Percentiles rank a stretch among this genome's conserved stretches.
Evolutionary conservation across 2,888 invertebrate genomes (phyloP).

Genomic region (Diplazon laetatorius): DNA sequence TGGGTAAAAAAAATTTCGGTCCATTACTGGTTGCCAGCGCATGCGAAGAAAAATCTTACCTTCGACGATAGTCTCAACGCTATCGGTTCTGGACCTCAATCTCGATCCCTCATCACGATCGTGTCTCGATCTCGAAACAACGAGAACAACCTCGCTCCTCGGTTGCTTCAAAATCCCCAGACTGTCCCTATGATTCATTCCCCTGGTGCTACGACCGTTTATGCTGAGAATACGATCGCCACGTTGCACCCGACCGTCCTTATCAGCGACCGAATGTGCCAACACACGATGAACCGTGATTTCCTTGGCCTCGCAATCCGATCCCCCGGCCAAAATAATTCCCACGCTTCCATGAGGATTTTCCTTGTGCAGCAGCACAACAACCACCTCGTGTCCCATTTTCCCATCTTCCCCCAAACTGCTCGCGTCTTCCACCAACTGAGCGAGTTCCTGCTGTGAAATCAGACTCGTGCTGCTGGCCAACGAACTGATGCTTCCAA

Average conservation of each 20-base stretch:
- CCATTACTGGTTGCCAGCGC: too few species aligned
- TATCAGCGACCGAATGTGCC: slow-evolving; percentile 92
- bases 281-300: slow-evolving; percentile 95
- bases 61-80: slow-evolving; percentile 80
- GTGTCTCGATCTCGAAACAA: slow-evolving; percentile 87
- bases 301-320: slow-evolving; percentile 95
- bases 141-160: slow-evolving; percentile 90
- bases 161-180: slow-evolving; percentile 92
- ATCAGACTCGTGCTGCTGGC: slow-evolving; percentile 85
- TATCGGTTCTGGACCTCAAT: slow-evolving; percentile 76
- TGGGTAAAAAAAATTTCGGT: too few species aligned
- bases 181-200: slow-evolving; percentile 93
- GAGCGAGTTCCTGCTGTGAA: slow-evolving; percentile 86
- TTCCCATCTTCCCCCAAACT: slow-evolving; percentile 86
- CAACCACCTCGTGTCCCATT: slow-evolving; percentile 84
- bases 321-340: slow-evolving; percentile 93
- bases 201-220: slow-evolving; percentile 92
- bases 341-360: slow-evolving; percentile 90
- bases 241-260: slow-evolving; percentile 92
- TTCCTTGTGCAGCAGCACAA: slow-evolving; percentile 87
- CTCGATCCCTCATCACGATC: slow-evolving; percentile 73
- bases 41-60: too few species aligned
- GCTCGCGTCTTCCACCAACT: slow-evolving; percentile 87
- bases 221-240: slow-evolving; percentile 95
- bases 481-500: slow-evolving; percentile 85